phyloP scores from a whole-genome alignment of 2,797 vertebrate genomes.

The Falco concolor region DNA sequence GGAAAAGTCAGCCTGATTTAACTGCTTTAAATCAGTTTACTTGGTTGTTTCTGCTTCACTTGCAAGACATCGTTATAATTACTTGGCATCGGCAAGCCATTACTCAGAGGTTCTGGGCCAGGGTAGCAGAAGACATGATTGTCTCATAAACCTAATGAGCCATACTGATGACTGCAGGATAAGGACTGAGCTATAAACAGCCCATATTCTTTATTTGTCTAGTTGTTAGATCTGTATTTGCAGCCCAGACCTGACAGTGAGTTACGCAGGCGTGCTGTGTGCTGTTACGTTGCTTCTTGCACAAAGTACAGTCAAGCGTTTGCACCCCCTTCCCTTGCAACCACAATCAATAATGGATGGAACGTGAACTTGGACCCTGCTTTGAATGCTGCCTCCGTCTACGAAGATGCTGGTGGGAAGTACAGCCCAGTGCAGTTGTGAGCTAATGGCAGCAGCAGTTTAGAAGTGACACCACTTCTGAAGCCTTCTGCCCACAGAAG shows the following conservation, averaged over 20 bases:
- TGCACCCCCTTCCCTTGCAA: neutral
- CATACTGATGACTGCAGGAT: slow-evolving; percentile 40
- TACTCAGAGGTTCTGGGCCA: slow-evolving; percentile 61
- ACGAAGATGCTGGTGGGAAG: neutral
- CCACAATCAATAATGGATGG: accelerated
- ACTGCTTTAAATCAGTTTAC: neutral
- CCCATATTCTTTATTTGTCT: neutral
- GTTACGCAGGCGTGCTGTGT: accelerated
- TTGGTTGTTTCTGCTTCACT: slow-evolving; percentile 43
- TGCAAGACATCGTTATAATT: slow-evolving; percentile 24
- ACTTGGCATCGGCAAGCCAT: slow-evolving; percentile 46
- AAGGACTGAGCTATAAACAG: neutral
- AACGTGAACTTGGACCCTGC: neutral
- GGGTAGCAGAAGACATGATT: slow-evolving; percentile 60
- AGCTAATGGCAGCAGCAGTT: neutral
- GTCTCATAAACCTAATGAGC: slow-evolving; percentile 70
- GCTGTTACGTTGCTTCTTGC: neutral
- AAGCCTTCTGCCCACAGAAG: neutral
- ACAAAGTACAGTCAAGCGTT: neutral
- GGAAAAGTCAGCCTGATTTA: neutral
- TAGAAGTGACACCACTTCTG: accelerated
- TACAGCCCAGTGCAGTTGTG: accelerated
- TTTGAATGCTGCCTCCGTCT: accelerated
- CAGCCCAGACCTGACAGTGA: neutral
- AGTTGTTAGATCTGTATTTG: neutral